Evolutionary conservation across 2,797 vertebrate species (phyloP).

Genomic region (Lates japonicus): DNA sequence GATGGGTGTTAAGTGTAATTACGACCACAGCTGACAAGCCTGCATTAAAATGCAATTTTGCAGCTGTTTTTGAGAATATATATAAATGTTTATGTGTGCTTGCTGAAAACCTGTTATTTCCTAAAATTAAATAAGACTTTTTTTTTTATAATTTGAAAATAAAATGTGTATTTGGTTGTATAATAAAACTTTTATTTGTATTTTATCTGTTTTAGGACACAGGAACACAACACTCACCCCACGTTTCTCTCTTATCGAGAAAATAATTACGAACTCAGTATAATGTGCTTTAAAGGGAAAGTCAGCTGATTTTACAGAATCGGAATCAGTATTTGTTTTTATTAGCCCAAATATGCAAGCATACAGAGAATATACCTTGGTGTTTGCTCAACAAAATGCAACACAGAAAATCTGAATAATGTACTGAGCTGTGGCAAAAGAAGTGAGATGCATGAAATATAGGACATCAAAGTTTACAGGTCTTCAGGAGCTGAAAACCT

Average conservation of each 20-base stretch:
- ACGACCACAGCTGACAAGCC: neutral
- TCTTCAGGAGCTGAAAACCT: neutral
- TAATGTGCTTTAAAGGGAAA: neutral
- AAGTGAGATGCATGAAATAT: too few relatives aligned
- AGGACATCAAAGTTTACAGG: neutral
- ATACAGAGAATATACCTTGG: too few relatives aligned
- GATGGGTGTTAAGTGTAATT: neutral
- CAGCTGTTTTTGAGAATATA: constrained; percentile 28
- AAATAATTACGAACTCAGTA: neutral
- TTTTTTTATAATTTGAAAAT: constrained; percentile 18
- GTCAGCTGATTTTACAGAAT: too few relatives aligned
- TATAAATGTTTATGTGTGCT: neutral
- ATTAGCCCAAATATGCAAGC: too few relatives aligned
- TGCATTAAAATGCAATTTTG: neutral
- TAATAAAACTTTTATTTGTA: neutral
- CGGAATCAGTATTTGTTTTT: too few relatives aligned
- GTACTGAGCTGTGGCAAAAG: too few relatives aligned
- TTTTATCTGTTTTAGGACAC: neutral
- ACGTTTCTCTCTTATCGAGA: neutral
- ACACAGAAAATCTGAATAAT: too few relatives aligned
- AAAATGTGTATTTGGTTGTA: constrained; percentile 6
- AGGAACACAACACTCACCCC: neutral
- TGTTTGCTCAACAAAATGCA: too few relatives aligned
- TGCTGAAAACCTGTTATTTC: constrained; percentile 17
- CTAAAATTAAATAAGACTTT: neutral